These are phyloP conservation scores for Mystacides longicornis DNA, from an alignment of 2,888 invertebrate genomes.

Conservation along the genomic window DNA sequence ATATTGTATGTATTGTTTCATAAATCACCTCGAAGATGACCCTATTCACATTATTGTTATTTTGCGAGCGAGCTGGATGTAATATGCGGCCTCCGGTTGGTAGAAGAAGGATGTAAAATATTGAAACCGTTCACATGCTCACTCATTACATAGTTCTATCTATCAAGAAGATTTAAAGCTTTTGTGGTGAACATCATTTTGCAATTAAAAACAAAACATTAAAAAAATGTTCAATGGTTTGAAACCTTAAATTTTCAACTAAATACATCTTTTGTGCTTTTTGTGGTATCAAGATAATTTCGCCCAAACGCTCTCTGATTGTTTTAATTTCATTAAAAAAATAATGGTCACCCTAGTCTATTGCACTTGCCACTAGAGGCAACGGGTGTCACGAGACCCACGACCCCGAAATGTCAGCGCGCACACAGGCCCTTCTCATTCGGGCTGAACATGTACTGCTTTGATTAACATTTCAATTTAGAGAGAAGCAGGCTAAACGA, in stretches of 20 bases:
- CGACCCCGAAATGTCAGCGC: conserved; percentile 25
- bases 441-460: background rate
- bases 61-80: background rate
- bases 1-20: background rate
- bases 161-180: no score
- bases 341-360: background rate
- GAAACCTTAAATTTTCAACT: no score
- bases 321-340: background rate
- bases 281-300: no score
- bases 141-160: no score
- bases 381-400: conserved; percentile 14
- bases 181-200: no score
- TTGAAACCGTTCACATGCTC: no score
- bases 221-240: no score
- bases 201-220: no score
- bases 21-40: background rate
- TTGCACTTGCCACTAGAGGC: conserved; percentile 6
- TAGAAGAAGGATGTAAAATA: background rate
- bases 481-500: no score
- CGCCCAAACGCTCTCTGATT: no score
- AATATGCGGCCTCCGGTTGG: background rate
- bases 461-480: no score
- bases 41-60: background rate
- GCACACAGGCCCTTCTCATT: conserved; percentile 8
- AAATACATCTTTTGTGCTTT: no score